A percentile compares a stretch with the other conserved stretches of the same genome.
Conservation (phyloP, 1,140 invertebrate genomes). For the Cyclargus thomasi region DNA sequence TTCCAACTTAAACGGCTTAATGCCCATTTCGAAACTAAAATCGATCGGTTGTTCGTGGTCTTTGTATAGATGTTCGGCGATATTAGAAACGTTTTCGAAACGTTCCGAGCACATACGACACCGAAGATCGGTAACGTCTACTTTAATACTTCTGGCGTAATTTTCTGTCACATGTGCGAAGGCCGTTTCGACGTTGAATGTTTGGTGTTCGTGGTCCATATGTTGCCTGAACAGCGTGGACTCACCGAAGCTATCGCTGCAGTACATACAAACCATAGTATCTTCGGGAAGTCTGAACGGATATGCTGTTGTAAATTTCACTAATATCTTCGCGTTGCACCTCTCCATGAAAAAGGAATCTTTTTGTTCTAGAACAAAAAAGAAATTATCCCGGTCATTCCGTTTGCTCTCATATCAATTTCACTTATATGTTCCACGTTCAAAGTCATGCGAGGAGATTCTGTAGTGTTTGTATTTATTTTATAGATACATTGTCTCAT, state of each 20-base stretch:
- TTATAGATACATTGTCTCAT: no score
- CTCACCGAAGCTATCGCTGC: slow-evolving; percentile 47
- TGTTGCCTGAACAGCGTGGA: slow-evolving; percentile 43
- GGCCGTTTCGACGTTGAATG: slow-evolving; percentile 39
- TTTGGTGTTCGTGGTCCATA: slow-evolving; percentile 43
- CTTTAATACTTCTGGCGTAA: slow-evolving; percentile 37
- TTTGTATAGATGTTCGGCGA: slow-evolving; percentile 41
- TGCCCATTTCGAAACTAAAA: slow-evolving; percentile 37
- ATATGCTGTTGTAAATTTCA: slow-evolving; percentile 53
- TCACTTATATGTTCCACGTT: no score
- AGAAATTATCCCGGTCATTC: slow-evolving; percentile 54
- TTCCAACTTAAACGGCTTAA: slow-evolving; percentile 47
- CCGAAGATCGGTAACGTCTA: slow-evolving; percentile 44
- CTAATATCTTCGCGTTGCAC: slow-evolving; percentile 55
- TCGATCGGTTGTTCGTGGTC: slow-evolving; percentile 39
- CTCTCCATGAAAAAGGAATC: slow-evolving; percentile 50
- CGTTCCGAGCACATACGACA: slow-evolving; percentile 43
- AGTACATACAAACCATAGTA: slow-evolving; percentile 55
- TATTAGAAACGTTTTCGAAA: slow-evolving; percentile 37
- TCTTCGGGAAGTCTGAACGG: slow-evolving; percentile 58
- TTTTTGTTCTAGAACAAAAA: slow-evolving; percentile 62
- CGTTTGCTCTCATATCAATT: slow-evolving; percentile 31
- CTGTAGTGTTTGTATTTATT: no score
- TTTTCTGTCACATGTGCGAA: slow-evolving; percentile 46
- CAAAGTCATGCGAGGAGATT: no score